phyloP scores from a whole-genome alignment of 2,797 vertebrate genomes.

The Chanos chanos region DNA sequence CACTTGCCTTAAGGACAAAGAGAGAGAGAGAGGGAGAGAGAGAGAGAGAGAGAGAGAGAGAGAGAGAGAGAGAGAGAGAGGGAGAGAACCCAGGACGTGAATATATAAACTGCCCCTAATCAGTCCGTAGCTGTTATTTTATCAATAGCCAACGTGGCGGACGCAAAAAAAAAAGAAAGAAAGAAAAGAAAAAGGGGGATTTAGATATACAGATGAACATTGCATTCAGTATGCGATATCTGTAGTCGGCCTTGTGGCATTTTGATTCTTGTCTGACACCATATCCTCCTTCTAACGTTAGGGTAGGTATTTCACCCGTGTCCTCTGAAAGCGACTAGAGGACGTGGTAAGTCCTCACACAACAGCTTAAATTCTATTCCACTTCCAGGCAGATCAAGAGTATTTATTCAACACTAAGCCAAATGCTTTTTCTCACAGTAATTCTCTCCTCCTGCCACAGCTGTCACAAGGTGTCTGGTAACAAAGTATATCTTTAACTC shows the following conservation, averaged over 20 bases:
- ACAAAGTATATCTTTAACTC: neutral
- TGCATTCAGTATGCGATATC: conserved; percentile 24
- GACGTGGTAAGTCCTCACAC: conserved; percentile 41
- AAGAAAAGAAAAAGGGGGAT: no score
- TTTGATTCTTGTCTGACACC: conserved; percentile 16
- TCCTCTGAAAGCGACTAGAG: conserved; percentile 35
- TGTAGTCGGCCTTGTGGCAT: conserved; percentile 28
- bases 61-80: conserved; percentile 2
- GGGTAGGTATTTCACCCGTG: conserved; percentile 27
- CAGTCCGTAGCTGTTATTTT: conserved; percentile 32
- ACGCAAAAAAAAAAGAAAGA: no score
- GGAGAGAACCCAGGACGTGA: conserved; percentile 24
- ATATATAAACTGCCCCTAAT: conserved; percentile 29
- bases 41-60: neutral
- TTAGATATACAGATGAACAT: conserved; percentile 41
- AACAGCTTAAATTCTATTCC: conserved; percentile 40
- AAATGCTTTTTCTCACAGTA: conserved; percentile 29
- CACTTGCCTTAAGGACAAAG: conserved; percentile 81
- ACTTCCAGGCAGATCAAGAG: conserved; percentile 53
- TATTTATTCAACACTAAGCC: conserved; percentile 51
- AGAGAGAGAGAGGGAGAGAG: conserved; percentile 17
- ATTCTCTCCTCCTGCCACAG: conserved; percentile 22
- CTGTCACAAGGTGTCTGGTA: conserved; percentile 19
- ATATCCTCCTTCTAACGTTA: conserved; percentile 31
- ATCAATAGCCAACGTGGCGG: conserved; percentile 30